Conservation (phyloP, 2,888 invertebrate genomes). For the Pterostichus niger region DNA sequence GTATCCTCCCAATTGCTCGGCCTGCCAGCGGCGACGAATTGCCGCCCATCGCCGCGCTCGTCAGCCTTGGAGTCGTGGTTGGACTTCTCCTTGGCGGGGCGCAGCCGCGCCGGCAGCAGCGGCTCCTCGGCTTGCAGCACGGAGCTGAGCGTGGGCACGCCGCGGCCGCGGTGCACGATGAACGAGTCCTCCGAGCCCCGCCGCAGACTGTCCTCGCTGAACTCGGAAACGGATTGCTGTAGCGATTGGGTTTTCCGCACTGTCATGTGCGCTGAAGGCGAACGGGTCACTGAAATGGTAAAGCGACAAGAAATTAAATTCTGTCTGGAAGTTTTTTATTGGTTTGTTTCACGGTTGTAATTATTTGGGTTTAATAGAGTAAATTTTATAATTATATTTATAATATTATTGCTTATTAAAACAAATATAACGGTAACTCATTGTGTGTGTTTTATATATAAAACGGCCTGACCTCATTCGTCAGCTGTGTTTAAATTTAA, state of each 20-base stretch:
- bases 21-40: constrained; percentile 86
- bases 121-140: constrained; percentile 80
- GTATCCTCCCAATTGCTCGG: constrained; percentile 92
- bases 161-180: constrained; percentile 89
- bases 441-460: not conserved
- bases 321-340: constrained; percentile 36
- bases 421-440: constrained; percentile 24
- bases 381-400: constrained; percentile 21
- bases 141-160: constrained; percentile 88
- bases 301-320: constrained; percentile 45
- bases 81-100: constrained; percentile 82
- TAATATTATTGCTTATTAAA: constrained; percentile 19
- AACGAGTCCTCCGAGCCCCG: constrained; percentile 83
- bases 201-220: constrained; percentile 76
- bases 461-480: not conserved
- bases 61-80: constrained; percentile 84
- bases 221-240: constrained; percentile 75
- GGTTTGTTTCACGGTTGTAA: constrained; percentile 43
- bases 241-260: constrained; percentile 75
- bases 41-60: constrained; percentile 79
- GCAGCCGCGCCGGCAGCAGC: constrained; percentile 80
- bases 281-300: constrained; percentile 77
- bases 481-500: constrained; percentile 1
- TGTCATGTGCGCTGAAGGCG: constrained; percentile 78
- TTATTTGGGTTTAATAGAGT: constrained; percentile 45